phyloP scores from a whole-genome alignment of 1,140 invertebrate species.

The Sycobia sp. region DNA sequence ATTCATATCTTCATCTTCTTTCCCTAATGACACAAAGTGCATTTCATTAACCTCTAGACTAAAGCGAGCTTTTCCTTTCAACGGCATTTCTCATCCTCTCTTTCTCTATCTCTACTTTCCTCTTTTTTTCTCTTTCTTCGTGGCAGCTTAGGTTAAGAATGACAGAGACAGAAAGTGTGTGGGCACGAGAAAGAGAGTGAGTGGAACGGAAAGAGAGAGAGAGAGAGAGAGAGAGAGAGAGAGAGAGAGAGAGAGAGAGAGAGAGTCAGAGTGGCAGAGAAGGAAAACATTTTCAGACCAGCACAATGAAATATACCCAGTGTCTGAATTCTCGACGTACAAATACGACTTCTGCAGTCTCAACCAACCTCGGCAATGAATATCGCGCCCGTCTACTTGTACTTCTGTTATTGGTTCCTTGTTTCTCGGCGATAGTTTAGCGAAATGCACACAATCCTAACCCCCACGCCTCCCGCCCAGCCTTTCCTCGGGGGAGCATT shows the following conservation, averaged over 20 bases:
- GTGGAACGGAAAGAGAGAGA: no score
- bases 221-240: no score
- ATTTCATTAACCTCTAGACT: slow-evolving; percentile 25
- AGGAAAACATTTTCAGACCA: slow-evolving; percentile 26
- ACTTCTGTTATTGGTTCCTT: neutral
- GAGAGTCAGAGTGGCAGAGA: no score
- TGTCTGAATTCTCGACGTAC: slow-evolving; percentile 32
- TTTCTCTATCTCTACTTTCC: no score
- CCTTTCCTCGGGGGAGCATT: no score
- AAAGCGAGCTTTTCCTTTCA: neutral
- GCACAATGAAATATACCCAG: slow-evolving; percentile 45
- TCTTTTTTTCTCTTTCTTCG: neutral
- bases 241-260: neutral
- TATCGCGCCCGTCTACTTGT: no score
- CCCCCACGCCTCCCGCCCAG: no score
- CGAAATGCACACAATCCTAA: slow-evolving; percentile 28
- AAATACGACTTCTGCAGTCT: slow-evolving; percentile 8
- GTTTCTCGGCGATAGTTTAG: neutral
- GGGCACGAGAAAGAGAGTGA: no score
- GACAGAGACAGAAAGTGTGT: no score
- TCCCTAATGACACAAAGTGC: slow-evolving; percentile 16
- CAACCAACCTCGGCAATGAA: neutral
- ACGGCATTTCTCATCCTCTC: no score
- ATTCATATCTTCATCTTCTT: no score
- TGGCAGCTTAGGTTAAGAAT: no score